Conservation (phyloP, 2,797 vertebrate genomes). For the Pangasius krempfi region DNA sequence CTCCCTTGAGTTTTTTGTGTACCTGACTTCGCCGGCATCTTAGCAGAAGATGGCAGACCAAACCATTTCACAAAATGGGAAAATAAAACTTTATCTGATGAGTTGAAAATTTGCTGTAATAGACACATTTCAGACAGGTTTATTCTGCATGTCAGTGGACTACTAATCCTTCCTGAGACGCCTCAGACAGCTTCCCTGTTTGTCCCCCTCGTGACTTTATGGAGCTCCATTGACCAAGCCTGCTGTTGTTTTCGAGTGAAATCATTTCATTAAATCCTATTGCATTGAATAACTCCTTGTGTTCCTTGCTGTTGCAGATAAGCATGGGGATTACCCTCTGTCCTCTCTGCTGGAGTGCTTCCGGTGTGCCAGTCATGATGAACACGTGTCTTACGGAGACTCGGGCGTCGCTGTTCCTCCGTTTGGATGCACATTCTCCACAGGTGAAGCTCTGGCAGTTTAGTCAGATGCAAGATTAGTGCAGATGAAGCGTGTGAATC, state of each 20-base stretch:
- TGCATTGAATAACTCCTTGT: neutral
- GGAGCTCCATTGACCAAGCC: neutral
- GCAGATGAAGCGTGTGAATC: neutral
- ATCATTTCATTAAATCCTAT: neutral
- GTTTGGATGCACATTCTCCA: constrained; percentile 89
- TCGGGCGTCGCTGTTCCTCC: constrained; percentile 84
- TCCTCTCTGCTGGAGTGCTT: constrained; percentile 81
- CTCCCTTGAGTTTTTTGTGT: neutral
- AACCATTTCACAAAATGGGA: neutral
- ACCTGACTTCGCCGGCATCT: neutral
- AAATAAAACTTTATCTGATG: neutral
- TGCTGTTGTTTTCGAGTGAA: neutral
- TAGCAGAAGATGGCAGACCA: neutral
- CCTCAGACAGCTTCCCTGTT: neutral
- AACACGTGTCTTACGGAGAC: constrained; percentile 86
- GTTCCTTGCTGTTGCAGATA: neutral
- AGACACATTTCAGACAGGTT: no score
- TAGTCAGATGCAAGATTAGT: neutral
- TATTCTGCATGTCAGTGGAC: neutral
- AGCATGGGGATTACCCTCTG: constrained; percentile 73
- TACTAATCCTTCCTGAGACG: neutral
- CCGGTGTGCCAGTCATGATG: constrained; percentile 81
- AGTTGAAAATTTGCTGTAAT: no score
- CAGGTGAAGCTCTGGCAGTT: constrained; percentile 74
- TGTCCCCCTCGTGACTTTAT: neutral